Conservation (phyloP, 2,113 vertebrate species). For the Pycnonotus jocosus region DNA sequence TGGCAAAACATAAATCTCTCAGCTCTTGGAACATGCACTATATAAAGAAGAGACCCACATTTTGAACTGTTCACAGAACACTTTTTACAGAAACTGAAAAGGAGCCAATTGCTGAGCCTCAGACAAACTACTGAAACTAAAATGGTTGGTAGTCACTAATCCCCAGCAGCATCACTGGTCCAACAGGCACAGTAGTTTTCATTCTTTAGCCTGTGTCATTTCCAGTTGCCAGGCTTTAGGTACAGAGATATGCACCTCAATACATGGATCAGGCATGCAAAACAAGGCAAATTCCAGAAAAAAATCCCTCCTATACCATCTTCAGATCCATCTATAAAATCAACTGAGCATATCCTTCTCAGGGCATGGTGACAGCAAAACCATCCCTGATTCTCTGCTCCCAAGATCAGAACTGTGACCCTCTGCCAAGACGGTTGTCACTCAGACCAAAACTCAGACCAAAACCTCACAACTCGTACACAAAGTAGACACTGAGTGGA, state of each 20-base stretch:
- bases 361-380: background rate
- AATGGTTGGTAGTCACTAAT: background rate
- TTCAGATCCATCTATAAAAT: background rate
- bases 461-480: background rate
- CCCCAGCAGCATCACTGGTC: background rate
- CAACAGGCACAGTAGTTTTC: rapidly evolving
- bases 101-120: background rate
- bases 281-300: background rate
- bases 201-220: background rate
- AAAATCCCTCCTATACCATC: background rate
- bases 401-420: background rate
- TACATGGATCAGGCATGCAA: background rate
- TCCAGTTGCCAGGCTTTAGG: background rate
- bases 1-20: background rate
- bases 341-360: background rate
- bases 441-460: background rate
- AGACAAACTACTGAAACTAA: background rate
- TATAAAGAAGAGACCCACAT: background rate
- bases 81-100: background rate
- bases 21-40: background rate
- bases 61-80: background rate
- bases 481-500: background rate
- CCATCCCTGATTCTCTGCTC: background rate
- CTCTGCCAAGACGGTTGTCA: background rate
- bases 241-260: background rate